Conservation (phyloP, 2,888 invertebrate genomes). For the Agonopterix arenella region DNA sequence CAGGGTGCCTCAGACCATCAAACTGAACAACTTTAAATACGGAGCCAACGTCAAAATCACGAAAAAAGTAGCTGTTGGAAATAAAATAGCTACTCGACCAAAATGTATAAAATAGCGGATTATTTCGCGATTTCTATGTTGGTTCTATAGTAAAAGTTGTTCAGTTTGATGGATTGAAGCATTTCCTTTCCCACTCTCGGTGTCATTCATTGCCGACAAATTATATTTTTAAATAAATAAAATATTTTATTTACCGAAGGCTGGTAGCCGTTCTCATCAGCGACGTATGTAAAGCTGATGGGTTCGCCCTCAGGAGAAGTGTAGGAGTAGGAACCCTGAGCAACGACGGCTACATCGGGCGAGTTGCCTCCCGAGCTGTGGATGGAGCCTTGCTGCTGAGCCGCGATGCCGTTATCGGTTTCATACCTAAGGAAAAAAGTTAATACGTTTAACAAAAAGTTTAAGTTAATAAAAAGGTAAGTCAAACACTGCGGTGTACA, state of each 20-base stretch:
- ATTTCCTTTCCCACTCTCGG: no score
- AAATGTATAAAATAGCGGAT: no score
- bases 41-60: neutral
- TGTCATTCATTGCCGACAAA: no score
- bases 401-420: slow-evolving; percentile 79
- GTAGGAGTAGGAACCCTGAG: slow-evolving; percentile 73
- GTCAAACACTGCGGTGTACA: no score
- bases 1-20: no score
- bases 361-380: slow-evolving; percentile 69
- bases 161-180: no score
- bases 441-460: no score
- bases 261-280: slow-evolving; percentile 83
- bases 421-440: slow-evolving; percentile 59
- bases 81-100: neutral
- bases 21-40: no score
- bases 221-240: neutral
- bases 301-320: slow-evolving; percentile 79
- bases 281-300: slow-evolving; percentile 76
- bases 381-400: slow-evolving; percentile 74
- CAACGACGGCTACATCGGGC: slow-evolving; percentile 46
- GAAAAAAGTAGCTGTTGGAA: neutral
- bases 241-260: slow-evolving; percentile 57
- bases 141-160: no score
- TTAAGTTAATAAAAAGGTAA: no score
- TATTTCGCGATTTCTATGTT: no score